A percentile compares a stretch with the other conserved stretches of the same genome.
Evolutionary conservation across 2,113 vertebrate species (phyloP).

Genomic region (Pterocles gutturalis): DNA sequence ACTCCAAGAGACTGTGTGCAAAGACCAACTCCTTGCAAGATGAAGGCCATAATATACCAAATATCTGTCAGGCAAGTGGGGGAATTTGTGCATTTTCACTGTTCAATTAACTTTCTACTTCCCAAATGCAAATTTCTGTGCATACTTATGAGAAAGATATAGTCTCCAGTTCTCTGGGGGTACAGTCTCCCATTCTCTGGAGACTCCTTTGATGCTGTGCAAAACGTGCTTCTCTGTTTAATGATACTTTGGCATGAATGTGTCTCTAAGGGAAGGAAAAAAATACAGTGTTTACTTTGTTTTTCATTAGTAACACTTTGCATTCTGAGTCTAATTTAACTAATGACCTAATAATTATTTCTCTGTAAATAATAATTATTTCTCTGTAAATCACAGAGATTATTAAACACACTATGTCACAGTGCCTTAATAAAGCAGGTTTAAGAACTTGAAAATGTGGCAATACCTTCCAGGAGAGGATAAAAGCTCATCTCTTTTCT

Average conservation of each 20-base stretch:
- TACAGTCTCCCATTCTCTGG: background rate
- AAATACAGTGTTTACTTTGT: background rate
- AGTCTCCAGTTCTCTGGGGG: background rate
- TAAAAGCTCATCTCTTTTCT: background rate
- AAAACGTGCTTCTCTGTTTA: background rate
- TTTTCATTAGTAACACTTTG: background rate
- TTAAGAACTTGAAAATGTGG: background rate
- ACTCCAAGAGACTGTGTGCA: background rate
- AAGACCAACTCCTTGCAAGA: background rate
- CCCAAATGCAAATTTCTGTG: background rate
- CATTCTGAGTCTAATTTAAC: background rate
- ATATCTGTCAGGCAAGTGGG: background rate
- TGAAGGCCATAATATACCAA: too few species aligned
- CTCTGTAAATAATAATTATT: conserved; percentile 2
- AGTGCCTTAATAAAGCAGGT: background rate
- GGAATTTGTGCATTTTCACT: background rate
- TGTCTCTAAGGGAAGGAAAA: background rate
- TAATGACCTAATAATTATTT: conserved; percentile 10
- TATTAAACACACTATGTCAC: background rate
- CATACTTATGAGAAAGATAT: background rate
- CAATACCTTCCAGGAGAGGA: background rate
- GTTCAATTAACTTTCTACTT: background rate
- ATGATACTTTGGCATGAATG: background rate
- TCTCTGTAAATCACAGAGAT: background rate
- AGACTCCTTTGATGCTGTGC: background rate